Evolutionary conservation across 2,113 vertebrate species (phyloP).

Genomic region (Glareola pratincola): DNA sequence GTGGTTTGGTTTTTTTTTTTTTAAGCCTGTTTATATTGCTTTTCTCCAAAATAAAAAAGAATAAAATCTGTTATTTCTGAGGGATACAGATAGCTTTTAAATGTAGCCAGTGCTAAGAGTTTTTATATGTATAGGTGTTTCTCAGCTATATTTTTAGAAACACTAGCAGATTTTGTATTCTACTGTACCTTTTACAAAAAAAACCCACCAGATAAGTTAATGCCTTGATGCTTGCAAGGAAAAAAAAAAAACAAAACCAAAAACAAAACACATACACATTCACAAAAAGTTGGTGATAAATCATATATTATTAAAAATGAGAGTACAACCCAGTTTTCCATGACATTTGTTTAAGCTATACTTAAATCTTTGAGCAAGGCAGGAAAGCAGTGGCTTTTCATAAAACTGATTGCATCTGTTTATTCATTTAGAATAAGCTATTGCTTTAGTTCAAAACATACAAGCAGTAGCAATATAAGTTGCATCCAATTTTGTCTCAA

Average conservation of each 20-base stretch:
- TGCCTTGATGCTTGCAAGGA: neutral
- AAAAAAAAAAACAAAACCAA: neutral
- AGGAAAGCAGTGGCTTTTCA: conserved; percentile 37
- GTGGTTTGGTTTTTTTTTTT: neutral
- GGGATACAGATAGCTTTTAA: neutral
- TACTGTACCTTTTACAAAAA: neutral
- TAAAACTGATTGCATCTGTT: conserved; percentile 37
- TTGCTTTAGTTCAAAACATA: neutral
- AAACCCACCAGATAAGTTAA: neutral
- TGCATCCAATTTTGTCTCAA: conserved; percentile 32
- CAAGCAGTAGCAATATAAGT: conserved; percentile 23
- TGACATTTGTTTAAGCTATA: conserved; percentile 15
- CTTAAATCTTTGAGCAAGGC: conserved; percentile 30
- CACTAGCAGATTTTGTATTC: neutral
- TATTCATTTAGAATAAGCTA: conserved; percentile 43
- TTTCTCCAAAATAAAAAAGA: neutral
- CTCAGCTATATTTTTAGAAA: neutral
- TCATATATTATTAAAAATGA: conserved; percentile 28
- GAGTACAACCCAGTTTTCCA: neutral
- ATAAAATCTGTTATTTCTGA: neutral
- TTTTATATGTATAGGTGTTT: neutral
- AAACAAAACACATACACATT: too few species aligned
- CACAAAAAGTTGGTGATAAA: neutral
- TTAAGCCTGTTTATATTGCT: neutral
- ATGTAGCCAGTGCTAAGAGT: neutral